Evolutionary conservation across 1,140 invertebrate genomes (phyloP).

Genomic region (Tetramorium simillimum): DNA sequence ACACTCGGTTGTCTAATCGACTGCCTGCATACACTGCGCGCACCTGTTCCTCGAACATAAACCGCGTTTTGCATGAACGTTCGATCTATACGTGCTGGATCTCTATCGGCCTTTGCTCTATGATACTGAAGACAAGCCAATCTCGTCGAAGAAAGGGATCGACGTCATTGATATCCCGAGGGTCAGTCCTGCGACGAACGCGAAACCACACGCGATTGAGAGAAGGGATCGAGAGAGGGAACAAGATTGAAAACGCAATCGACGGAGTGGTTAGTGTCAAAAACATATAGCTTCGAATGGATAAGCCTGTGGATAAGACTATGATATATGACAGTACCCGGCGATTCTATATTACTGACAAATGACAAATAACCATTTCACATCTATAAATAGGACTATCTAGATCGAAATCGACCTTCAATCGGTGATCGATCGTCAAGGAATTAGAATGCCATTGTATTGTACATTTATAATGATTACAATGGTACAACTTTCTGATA

Average conservation of each 20-base stretch:
- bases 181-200: slow-evolving; percentile 36
- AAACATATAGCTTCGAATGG: neutral
- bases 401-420: neutral
- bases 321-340: neutral
- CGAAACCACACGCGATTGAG: slow-evolving; percentile 3
- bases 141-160: slow-evolving; percentile 43
- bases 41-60: slow-evolving; percentile 68
- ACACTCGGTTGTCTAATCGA: slow-evolving; percentile 70
- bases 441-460: neutral
- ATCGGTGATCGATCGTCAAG: neutral
- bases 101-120: slow-evolving; percentile 34
- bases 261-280: neutral
- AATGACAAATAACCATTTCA: slow-evolving; percentile 1
- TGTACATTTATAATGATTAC: neutral
- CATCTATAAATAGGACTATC: neutral
- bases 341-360: neutral
- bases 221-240: neutral
- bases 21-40: slow-evolving; percentile 59
- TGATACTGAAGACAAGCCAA: slow-evolving; percentile 59
- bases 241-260: slow-evolving; percentile 18
- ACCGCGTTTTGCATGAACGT: slow-evolving; percentile 66
- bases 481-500: neutral
- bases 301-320: neutral
- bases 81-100: slow-evolving; percentile 50
- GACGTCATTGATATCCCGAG: slow-evolving; percentile 30